Percentiles rank a stretch among this genome's conserved stretches.
These are phyloP conservation scores for Semicossyphus pulcher DNA, from an alignment of 2,113 vertebrate species.

Conservation along the genomic window DNA sequence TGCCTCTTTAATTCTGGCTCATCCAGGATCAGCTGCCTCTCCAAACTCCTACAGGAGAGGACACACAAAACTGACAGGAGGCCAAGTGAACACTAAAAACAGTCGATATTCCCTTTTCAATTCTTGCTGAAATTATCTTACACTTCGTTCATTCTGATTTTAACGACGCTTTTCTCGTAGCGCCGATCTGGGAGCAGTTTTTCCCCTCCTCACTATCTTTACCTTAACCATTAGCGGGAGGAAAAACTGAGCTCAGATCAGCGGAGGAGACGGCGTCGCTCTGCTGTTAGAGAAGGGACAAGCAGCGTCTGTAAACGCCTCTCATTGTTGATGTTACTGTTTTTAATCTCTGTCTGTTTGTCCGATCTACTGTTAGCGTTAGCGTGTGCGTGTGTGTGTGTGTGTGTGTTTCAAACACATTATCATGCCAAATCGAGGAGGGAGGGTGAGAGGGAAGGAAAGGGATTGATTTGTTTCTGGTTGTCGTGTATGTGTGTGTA, in stretches of 20 bases:
- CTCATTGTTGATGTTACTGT: constrained; percentile 56
- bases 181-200: constrained; percentile 23
- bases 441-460: constrained; percentile 72
- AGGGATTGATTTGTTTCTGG: constrained; percentile 71
- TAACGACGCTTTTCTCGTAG: constrained; percentile 6
- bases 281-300: constrained; percentile 68
- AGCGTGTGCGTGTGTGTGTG: constrained; percentile 8
- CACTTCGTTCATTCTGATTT: constrained; percentile 59
- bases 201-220: constrained; percentile 38
- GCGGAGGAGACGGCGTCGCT: constrained; percentile 26
- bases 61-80: constrained; percentile 52
- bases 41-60: constrained; percentile 55
- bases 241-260: constrained; percentile 25
- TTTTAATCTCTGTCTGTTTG: constrained; percentile 37
- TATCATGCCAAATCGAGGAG: constrained; percentile 83
- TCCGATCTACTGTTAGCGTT: constrained; percentile 45
- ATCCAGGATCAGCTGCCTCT: constrained; percentile 58
- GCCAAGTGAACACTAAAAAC: constrained; percentile 34
- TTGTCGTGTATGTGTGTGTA: constrained; percentile 47
- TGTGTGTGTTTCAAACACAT: constrained; percentile 56
- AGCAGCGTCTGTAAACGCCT: constrained; percentile 66
- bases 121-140: constrained; percentile 41
- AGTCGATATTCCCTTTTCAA: constrained; percentile 47
- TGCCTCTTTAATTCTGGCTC: constrained; percentile 31
- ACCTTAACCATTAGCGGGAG: constrained; percentile 47